phyloP scores from a whole-genome alignment of 2,797 vertebrate genomes.

The Pelodytes ibericus region DNA sequence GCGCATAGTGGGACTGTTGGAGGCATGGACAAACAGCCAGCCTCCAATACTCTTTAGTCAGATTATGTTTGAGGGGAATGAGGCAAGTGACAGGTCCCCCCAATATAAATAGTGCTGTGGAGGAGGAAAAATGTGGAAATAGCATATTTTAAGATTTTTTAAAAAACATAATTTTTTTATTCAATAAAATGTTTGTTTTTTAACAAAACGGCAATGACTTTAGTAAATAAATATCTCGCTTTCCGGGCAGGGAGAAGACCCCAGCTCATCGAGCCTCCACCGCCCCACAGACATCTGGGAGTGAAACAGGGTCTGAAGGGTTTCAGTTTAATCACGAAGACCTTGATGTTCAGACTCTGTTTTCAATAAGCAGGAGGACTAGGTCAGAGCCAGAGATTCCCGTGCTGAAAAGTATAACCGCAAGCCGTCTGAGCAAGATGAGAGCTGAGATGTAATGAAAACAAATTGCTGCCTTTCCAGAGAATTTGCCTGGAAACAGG shows the following conservation, averaged over 20 bases:
- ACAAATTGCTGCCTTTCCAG: slow-evolving; percentile 35
- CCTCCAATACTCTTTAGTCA: too few species aligned
- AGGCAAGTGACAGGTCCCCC: too few species aligned
- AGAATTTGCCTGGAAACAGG: slow-evolving; percentile 1
- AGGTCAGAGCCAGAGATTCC: slow-evolving; percentile 35
- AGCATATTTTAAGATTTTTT: too few species aligned
- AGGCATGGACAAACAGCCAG: too few species aligned
- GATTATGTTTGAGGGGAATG: too few species aligned
- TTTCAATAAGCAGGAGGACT: slow-evolving; percentile 35
- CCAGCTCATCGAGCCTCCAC: not conserved
- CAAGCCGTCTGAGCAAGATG: slow-evolving; percentile 17
- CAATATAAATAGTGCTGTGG: too few species aligned
- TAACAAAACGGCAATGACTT: too few species aligned
- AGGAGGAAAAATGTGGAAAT: too few species aligned
- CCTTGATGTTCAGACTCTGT: slow-evolving; percentile 33
- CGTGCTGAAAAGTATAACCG: slow-evolving; percentile 36
- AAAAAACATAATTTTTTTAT: too few species aligned
- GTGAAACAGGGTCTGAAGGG: slow-evolving; percentile 14
- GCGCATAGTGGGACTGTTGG: too few species aligned
- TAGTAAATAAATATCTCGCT: too few species aligned
- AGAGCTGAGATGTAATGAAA: slow-evolving; percentile 35
- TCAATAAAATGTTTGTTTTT: too few species aligned
- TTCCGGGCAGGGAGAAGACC: not conserved
- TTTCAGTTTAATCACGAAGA: slow-evolving; percentile 14
- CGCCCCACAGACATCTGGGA: not conserved